Evolutionary conservation across 2,113 vertebrate genomes (phyloP), one percentile per base, ranked within the genome.

Genomic region (Callionymus lyra): DNA sequence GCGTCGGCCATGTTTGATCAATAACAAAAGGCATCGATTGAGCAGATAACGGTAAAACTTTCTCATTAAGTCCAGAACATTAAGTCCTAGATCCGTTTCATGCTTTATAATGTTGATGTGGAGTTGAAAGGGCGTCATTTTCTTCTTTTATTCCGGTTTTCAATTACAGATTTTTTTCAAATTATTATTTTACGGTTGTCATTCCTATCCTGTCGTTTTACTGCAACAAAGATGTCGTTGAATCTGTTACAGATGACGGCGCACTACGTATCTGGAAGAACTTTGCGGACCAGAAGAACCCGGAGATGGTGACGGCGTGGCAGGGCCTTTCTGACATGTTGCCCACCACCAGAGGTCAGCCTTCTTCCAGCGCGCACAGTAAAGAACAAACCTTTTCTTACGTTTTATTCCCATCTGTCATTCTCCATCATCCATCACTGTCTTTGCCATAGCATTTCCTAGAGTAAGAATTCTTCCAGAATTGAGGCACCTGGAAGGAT

Each of bases 261-360:
- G 95, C 95, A 16, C 74, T 99, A 70, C 77, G 94, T 1, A 89
- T 99, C 59, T 99, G 95, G 95, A 99, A 99, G 81, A 99, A 99
- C 74, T 99, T 97, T 27, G 95, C 93, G 0, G 94, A 99, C 68
- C 83, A 99, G 47, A 91, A 92, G 82, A 99, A 99, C 57, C 95
- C 95, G 0, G 95, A 99, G 81, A 97, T 98, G 92, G 93, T 99
- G 53, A 97, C 95, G 0, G 94, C 95, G 0, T 99, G 95, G 95
- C 95, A 99, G 79, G 95, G 95, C 6, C 86, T 99, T n/a, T 99
- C 95, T 0, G 95, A 99, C 81, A 99, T 99, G 95, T 85, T 99
- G 71, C 94, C 95, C 1, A 94, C 87, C 0, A 97, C 92, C 10
- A 79, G 95, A 88, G 92, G 95, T 97, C 68, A 67, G 88, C 76